Base-by-base conservation (phyloP, 1,140 invertebrate genomes). In the Orchestia grillus region DNA sequence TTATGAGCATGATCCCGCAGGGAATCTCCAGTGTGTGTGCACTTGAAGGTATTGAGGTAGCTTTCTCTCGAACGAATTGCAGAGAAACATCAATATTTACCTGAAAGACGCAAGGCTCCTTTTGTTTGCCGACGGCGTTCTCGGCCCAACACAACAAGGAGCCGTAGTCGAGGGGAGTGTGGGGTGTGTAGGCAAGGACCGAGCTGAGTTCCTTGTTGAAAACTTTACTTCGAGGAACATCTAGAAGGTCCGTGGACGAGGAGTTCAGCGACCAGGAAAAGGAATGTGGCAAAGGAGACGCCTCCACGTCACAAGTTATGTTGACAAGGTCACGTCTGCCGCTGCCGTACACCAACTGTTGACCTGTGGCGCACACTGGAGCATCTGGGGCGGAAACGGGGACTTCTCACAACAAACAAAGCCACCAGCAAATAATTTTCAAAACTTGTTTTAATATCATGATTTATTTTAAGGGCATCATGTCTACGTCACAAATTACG, bases 271-370 rank as follows among this genome's bases (percentile, higher is more conserved):
- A 95, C 97, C 97, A 97, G 43, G 95, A 96, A 88, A 99, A 99
- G 95, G 98, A 98, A 96, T 98, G 98, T 41, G 98, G 98, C 36
- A 98, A 98, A 40, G 99, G 99, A 97, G 98, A 98, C 28, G 99
- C 98, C 97, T 99, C 98, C 36, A 99, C 99, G 97, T 98, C 98
- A 97, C 99, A 99, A 95, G 98, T 97, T 90, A 99, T 98, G 96
- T 98, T 98, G 0, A 98, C 98, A 45, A 98, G 98, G 97, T 99
- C 99, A 97, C 98, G 98, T 92, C 98, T 98, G 0, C 98, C 98
- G 15, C 99, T 98, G 42, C 99, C 99, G 97, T 99, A 99, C 96
- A 99, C 98, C 47, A 44, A 44, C 44, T 96, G 96, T 57, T 96
- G 96, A 57, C 47, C 53, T 23, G 43, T 90, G 0, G 96, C 96